phyloP scores from a whole-genome alignment of 2,797 vertebrate genomes.

The Sebastes matsubarae region DNA sequence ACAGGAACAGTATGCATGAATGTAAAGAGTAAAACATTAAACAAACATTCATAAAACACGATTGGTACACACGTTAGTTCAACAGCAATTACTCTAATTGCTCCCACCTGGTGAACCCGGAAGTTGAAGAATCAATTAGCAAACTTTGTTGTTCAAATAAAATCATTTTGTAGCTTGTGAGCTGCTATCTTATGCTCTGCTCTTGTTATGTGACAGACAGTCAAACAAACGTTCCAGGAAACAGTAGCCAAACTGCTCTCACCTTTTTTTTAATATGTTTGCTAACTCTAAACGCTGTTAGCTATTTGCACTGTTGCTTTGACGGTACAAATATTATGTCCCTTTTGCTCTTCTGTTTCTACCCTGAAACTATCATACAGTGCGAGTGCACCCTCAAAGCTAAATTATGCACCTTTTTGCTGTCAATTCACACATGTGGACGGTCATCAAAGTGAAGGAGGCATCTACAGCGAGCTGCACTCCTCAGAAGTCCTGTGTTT shows the following conservation, averaged over 20 bases:
- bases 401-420: constrained; percentile 1
- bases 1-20: not conserved
- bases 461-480: constrained; percentile 17
- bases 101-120: not conserved
- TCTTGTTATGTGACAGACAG: not conserved
- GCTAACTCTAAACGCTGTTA: not conserved
- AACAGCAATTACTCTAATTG: not conserved
- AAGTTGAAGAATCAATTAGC: not conserved
- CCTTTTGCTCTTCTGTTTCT: not conserved
- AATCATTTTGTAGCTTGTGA: not conserved
- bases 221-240: not conserved
- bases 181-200: not conserved
- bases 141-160: not conserved
- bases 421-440: constrained; percentile 39
- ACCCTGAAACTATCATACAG: not conserved
- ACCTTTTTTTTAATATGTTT: not conserved
- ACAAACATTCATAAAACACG: not conserved
- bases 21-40: not conserved
- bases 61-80: not conserved
- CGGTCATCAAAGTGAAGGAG: constrained; percentile 40
- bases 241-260: not conserved
- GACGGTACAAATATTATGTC: not conserved
- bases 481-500: constrained; percentile 65
- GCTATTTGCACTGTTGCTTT: constrained; percentile 16
- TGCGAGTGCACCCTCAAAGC: not conserved